phyloP scores from a whole-genome alignment of 1,140 invertebrate genomes.

The Amyelois transitella region DNA sequence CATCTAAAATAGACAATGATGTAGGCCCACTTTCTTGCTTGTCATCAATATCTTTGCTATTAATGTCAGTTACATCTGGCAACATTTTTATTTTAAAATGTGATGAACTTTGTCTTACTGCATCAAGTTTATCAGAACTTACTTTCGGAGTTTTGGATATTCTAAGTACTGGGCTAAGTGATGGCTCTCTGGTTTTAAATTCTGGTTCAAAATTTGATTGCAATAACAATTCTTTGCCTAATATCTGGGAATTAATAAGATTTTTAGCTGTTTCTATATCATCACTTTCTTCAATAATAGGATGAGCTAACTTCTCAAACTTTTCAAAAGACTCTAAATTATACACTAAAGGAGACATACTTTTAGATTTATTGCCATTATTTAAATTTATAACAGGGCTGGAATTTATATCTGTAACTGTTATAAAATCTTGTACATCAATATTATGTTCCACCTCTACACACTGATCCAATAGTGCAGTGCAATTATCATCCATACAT shows the following conservation, averaged over 20 bases:
- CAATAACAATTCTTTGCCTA: conserved; percentile 34
- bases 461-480: conserved; percentile 12
- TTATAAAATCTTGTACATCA: neutral
- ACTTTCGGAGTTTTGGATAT: neutral
- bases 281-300: conserved; percentile 32
- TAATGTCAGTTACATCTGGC: neutral
- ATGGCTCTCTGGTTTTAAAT: neutral
- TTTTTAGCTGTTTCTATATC: conserved; percentile 36
- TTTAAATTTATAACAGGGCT: conserved; percentile 20
- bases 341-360: conserved; percentile 29
- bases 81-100: neutral
- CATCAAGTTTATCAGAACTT: neutral
- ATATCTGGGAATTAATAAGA: conserved; percentile 51
- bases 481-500: conserved; percentile 2
- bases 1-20: neutral
- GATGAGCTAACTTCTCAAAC: conserved; percentile 48
- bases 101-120: neutral
- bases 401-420: neutral
- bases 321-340: conserved; percentile 51
- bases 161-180: conserved; percentile 9
- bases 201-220: conserved; percentile 7
- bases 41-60: neutral
- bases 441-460: conserved; percentile 9
- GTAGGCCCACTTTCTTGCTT: neutral
- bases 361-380: conserved; percentile 20